phyloP scores from a whole-genome alignment of 2,888 invertebrate species.

The Morpho achilles region DNA sequence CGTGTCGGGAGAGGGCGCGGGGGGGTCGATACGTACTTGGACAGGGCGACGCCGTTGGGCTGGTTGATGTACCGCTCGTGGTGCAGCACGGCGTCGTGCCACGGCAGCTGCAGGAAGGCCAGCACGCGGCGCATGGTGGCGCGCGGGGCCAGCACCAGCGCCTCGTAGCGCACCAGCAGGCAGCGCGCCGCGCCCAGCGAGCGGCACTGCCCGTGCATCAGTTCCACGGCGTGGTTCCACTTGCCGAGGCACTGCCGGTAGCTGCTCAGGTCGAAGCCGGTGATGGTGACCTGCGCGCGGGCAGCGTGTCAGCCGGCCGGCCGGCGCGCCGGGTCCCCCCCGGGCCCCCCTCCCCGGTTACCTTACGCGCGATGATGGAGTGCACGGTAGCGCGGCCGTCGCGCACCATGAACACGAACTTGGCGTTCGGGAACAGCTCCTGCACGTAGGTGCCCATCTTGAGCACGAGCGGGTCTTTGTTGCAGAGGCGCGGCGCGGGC shows the following conservation, averaged over 20 bases:
- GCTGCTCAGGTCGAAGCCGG: slow-evolving; percentile 95
- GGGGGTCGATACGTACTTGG: slow-evolving; percentile 90
- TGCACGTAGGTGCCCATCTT: slow-evolving; percentile 96
- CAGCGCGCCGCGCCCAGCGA: slow-evolving; percentile 88
- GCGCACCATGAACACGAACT: slow-evolving; percentile 98
- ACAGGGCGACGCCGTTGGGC: slow-evolving; percentile 94
- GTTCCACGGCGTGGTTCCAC: slow-evolving; percentile 97
- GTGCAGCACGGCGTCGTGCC: slow-evolving; percentile 97
- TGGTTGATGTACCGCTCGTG: slow-evolving; percentile 98
- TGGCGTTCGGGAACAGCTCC: slow-evolving; percentile 97
- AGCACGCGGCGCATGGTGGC: slow-evolving; percentile 93
- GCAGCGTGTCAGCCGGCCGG: too few relatives aligned
- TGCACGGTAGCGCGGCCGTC: slow-evolving; percentile 99
- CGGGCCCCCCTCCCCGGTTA: slow-evolving; percentile 39
- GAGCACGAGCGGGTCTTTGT: slow-evolving; percentile 98
- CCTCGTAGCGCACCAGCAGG: slow-evolving; percentile 96
- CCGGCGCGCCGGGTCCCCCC: too few relatives aligned
- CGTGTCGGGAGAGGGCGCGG: too few relatives aligned
- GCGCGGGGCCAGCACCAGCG: slow-evolving; percentile 95
- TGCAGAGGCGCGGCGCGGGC: slow-evolving; percentile 96
- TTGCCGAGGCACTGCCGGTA: slow-evolving; percentile 96
- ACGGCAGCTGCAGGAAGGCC: slow-evolving; percentile 92
- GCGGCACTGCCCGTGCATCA: slow-evolving; percentile 96
- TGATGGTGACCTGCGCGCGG: slow-evolving; percentile 78
- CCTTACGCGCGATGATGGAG: slow-evolving; percentile 97